A percentile compares a stretch with the other conserved stretches of the same genome.
phyloP scores from a whole-genome alignment of 2,797 vertebrate species.

The Enteromius treurensis region DNA sequence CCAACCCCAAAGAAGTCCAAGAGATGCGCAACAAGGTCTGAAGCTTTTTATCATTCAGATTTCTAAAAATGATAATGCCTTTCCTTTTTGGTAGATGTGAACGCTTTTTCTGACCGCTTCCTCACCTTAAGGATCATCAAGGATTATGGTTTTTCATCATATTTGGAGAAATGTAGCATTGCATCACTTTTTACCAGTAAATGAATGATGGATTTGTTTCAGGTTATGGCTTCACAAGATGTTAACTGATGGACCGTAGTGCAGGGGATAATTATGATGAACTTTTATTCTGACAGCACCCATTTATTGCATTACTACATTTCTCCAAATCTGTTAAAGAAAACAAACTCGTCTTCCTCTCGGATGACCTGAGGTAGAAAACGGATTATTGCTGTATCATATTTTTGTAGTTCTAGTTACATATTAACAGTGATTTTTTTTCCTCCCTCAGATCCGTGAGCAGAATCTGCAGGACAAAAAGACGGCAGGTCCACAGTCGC shows the following conservation, averaged over 20 bases:
- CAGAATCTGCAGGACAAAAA: constrained; percentile 98
- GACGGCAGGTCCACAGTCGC: constrained; percentile 95
- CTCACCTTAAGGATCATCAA: background rate
- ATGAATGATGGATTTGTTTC: background rate
- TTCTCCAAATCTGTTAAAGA: background rate
- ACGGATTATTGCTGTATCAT: background rate
- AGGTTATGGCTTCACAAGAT: background rate
- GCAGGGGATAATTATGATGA: background rate
- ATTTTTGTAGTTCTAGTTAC: background rate
- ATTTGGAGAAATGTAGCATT: background rate
- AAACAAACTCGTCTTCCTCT: background rate
- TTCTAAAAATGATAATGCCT: no score
- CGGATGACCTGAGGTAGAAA: background rate
- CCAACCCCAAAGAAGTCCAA: constrained; percentile 97
- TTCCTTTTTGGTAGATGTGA: no score
- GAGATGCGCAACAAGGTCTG: constrained; percentile 99
- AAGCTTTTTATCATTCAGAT: background rate
- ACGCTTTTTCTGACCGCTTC: background rate
- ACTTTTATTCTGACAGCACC: background rate
- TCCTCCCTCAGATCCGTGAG: constrained; percentile 86
- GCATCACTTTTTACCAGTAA: background rate
- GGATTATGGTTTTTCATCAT: no score
- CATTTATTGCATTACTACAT: background rate
- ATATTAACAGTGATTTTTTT: background rate
- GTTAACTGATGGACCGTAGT: background rate